phyloP scores from a whole-genome alignment of 2,113 vertebrate genomes.

The Eira barbara region DNA sequence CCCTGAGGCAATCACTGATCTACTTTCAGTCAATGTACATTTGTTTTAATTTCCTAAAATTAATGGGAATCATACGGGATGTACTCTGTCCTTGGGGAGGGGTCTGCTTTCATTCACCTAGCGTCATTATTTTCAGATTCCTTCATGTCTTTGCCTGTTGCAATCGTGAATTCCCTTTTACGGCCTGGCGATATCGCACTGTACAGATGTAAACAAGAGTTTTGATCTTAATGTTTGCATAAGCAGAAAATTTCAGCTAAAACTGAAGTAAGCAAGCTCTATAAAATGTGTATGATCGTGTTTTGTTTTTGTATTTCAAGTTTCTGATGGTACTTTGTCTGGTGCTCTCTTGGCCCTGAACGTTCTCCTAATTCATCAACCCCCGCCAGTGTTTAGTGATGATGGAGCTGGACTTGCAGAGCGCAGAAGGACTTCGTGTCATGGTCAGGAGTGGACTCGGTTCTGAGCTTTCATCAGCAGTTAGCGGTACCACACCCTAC shows the following conservation, averaged over 20 bases:
- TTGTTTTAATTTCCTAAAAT: not conserved
- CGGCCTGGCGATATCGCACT: not conserved
- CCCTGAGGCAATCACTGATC: not conserved
- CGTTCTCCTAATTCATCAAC: conserved; percentile 32
- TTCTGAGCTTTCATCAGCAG: not conserved
- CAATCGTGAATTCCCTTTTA: not conserved
- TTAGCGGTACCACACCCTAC: accelerated
- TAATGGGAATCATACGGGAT: not conserved
- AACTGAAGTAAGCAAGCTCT: not conserved
- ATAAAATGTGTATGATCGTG: not conserved
- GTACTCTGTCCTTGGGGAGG: not conserved
- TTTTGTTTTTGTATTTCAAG: conserved; percentile 47
- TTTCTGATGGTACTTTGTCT: conserved; percentile 34
- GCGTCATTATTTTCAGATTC: not conserved
- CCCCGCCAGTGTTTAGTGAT: not conserved
- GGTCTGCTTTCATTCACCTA: not conserved
- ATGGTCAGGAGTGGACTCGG: not conserved
- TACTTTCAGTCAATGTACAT: not conserved
- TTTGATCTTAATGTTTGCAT: not conserved
- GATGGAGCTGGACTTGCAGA: not conserved
- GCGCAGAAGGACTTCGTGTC: not conserved
- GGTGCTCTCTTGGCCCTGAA: conserved; percentile 49
- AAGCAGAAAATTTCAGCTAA: not conserved
- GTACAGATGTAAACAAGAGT: not conserved
- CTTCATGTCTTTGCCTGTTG: not conserved